phyloP scores from a whole-genome alignment of 2,113 vertebrate genomes.

The Periophthalmodon schlosseri region DNA sequence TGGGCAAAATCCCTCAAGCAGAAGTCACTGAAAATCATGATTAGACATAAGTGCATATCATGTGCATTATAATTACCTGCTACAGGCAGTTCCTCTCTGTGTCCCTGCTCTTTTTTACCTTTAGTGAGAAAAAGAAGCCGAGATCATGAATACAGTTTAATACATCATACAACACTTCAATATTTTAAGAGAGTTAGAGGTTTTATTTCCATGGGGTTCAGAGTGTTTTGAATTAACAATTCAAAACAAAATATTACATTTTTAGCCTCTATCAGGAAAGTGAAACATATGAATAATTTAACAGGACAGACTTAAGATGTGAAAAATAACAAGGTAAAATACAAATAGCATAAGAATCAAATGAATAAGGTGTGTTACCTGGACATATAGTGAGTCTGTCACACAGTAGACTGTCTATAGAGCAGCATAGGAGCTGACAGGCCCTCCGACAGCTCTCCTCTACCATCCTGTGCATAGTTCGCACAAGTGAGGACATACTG shows the following conservation, averaged over 20 bases:
- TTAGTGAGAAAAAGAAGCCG: background rate
- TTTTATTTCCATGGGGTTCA: background rate
- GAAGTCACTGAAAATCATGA: background rate
- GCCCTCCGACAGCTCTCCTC: constrained; percentile 51
- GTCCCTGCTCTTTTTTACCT: background rate
- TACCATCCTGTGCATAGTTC: constrained; percentile 48
- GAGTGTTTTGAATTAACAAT: background rate
- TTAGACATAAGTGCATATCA: background rate
- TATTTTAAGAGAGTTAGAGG: background rate
- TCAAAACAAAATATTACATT: background rate
- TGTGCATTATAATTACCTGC: background rate
- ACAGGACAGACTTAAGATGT: background rate
- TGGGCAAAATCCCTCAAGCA: constrained; percentile 13
- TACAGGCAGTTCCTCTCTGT: background rate
- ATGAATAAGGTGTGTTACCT: constrained; percentile 1
- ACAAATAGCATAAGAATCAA: background rate
- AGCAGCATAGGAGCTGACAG: constrained; percentile 60
- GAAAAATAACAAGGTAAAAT: background rate
- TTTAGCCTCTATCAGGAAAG: background rate
- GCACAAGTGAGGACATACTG: constrained; percentile 26
- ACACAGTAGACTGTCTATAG: constrained; percentile 26
- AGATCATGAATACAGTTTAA: background rate
- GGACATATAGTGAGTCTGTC: constrained; percentile 19
- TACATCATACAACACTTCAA: background rate
- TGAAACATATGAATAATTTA: no score